Base-by-base conservation (phyloP, 2,113 vertebrate species). In the Aspidoscelis tigris region DNA sequence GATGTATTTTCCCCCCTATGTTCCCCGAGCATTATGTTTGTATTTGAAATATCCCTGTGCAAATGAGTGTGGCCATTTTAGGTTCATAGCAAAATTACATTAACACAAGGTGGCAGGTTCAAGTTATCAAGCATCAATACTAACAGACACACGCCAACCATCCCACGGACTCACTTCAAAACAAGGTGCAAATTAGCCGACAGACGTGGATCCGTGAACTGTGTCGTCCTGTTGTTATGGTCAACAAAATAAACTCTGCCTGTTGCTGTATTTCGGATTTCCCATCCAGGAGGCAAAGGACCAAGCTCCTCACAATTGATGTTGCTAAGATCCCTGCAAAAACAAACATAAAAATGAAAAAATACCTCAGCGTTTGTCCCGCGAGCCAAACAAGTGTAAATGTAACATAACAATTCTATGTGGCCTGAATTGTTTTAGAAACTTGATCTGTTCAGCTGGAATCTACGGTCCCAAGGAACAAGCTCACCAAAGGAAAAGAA, bases 221-320 rank as follows among this genome's bases (percentile, higher is more conserved):
- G 98, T 71, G 98, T 99, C 77, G 98, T 99, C 86, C 98, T 97
- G 96, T 99, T 99, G 97, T 99, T 99, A 97, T 99, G 98, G 95
- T 99, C 98, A 71, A 99, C 98, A 89, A 99, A 99, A 96, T 99
- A 99, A 95, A 99, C 98, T 71, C 98, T 97, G 89, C 98, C 98
- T 22, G 98, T 99, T 66, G 98, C 98, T 1, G 98, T 99, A 95
- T 99, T 99, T 83, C 98, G 97, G 92, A 99, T 99, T 95, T 99
- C 98, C 98, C 98, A 99, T 96, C 98, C 98, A 88, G 98, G 98
- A 88, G 98, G 98, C 95, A 99, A 95, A 2, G 98, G 98, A 87
- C 98, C 98, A 93, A 99, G 97, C 95, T 99, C 98, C 95, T 99
- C 98, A 93, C 98, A 99, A 97, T 99, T 99, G 94, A 99, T 97